Base-by-base conservation (phyloP, 1,140 invertebrate species). In the Camponotus floridanus region DNA sequence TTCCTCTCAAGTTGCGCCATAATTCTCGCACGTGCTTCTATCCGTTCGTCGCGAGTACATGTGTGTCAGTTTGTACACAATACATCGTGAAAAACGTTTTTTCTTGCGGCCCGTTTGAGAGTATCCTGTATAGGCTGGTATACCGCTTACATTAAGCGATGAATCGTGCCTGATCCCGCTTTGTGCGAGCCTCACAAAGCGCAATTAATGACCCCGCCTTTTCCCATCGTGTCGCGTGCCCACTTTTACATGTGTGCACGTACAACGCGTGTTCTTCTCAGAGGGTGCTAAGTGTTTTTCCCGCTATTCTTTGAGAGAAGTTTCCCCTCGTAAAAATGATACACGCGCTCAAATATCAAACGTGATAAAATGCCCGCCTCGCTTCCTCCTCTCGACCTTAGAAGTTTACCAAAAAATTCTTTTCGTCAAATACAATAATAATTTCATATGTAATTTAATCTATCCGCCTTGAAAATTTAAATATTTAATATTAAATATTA, bases 201-300 rank as follows among this genome's bases (percentile, higher is more conserved):
- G 55, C 79, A 74, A 83, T 73, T 73, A 61, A 83, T 74, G 79
- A 71, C 70, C 65, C 36, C 57, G 79, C 26, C 55, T 62, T 59
- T 48, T 62, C 39, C 55, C 68, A 83, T 74, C 55, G 68, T 74
- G 79, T 83, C 68, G 79, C 79, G 79, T 74, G 79, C 55, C 26
- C 51, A 18, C 33, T 36, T 39, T 33, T 31, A 61, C 4, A 74
- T 2, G n/a, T 21, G 36, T 18, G 8, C 4, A 2, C 18, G 13
- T 31, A 26, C 11, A 18, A 57, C 62, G 65, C 9, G 39, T 36
- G 26, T 21, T 73, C 55, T 21, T 39, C 39, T 42, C 26, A 61
- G 21, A 61, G 39, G 36, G 36, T 62, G 68, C 68, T 45, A 74
- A 83, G 59, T 33, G 13, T 3, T 80, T 71, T 80, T 48, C 36